Base-by-base conservation (phyloP, 1,140 invertebrate genomes). In the Phenacoccus solenopsis region DNA sequence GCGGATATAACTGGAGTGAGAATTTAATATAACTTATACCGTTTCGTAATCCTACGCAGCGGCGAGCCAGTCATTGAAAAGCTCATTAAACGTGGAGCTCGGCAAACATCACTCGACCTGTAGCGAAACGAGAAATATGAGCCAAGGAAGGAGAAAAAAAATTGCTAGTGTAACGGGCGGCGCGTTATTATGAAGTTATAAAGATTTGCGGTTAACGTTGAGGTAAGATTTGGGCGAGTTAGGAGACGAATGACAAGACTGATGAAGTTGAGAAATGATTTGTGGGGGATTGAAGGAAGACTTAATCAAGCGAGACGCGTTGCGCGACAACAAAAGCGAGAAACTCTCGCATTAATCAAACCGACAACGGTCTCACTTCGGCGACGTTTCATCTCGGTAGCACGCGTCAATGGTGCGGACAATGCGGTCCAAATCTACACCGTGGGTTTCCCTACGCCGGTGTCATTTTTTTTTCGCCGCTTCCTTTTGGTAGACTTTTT, bases 241-340 rank as follows among this genome's bases (percentile, higher is more conserved):
- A n/a, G 5, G 20, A 2, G 38, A 49, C 38, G 38, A 49, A 49
- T 49, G 38, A 49, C 38, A 49, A 49, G 38, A 5, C 38, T 49
- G 59, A 64, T 64, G 59, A 64, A 64, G 59, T 64, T 64, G 59
- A 64, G 59, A 64, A 64, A 64, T 64, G 59, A 64, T 64, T 64
- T 64, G 59, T 20, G 25, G 59, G 10, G 5, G 59, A 64, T 27
- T 25, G 59, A 64, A 22, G 5, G 9, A 20, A 64, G 59, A 24
- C 59, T 64, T 64, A 64, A 64, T 64, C 59, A 64, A 64, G 59
- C 59, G 59, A 64, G 59, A 27, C 59, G 59, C 59, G 20, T 64
- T 64, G 10, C 10, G 5, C 9, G 9, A 64, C 21, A 64, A 64
- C 38, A 49, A 49, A 49, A 49, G 38, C 13, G 5, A 49, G 59